phyloP scores from a whole-genome alignment of 2,113 vertebrate species.

The Marmota flaviventris region DNA sequence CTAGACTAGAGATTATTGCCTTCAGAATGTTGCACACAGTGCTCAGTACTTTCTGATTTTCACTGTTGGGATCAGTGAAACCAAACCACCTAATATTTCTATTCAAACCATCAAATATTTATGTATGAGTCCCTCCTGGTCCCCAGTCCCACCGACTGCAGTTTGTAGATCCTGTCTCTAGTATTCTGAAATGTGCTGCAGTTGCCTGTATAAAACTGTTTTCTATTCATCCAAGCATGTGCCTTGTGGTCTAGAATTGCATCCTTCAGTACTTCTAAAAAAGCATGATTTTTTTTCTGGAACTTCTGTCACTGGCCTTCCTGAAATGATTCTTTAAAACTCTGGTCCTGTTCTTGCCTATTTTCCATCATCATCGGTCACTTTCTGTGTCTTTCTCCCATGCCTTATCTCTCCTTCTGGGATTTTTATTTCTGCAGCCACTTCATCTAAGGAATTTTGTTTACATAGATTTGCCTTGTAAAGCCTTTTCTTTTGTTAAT shows the following conservation, averaged over 20 bases:
- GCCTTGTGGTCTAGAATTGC: background rate
- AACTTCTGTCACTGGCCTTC: background rate
- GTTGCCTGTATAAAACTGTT: background rate
- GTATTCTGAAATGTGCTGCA: background rate
- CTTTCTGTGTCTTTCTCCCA: background rate
- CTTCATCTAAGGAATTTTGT: slow-evolving; percentile 1
- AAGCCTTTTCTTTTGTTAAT: background rate
- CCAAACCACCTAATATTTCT: too few species aligned
- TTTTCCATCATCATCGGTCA: background rate
- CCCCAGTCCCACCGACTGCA: background rate
- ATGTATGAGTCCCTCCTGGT: background rate
- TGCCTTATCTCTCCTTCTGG: background rate
- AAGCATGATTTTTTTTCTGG: background rate
- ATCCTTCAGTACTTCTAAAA: background rate
- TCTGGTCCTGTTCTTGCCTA: background rate
- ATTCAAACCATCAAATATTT: background rate
- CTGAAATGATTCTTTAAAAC: background rate
- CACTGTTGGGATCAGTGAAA: background rate
- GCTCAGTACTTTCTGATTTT: background rate
- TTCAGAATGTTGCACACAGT: background rate
- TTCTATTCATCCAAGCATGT: background rate
- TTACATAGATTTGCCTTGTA: background rate
- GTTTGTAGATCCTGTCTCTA: background rate
- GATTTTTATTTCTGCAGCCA: background rate
- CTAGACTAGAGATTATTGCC: background rate